Evolutionary conservation across 2,797 vertebrate genomes (phyloP).

Genomic region (Acanthurus tractus): DNA sequence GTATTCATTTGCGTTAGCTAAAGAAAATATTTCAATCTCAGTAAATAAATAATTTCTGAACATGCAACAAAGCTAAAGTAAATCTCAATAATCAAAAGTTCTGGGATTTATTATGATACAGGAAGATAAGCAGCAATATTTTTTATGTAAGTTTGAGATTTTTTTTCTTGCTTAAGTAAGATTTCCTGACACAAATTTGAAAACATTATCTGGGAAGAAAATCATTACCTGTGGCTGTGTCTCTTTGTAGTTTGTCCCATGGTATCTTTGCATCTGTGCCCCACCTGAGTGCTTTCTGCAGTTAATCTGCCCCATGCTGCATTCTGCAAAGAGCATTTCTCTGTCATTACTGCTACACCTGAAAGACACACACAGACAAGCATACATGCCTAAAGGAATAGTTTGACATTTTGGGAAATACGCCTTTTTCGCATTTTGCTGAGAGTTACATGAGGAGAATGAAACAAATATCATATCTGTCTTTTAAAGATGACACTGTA

Average conservation of each 20-base stretch:
- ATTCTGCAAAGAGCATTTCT: slow-evolving; percentile 18
- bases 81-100: neutral
- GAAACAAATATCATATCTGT: slow-evolving; percentile 1
- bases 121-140: neutral
- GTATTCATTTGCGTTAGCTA: neutral
- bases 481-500: neutral
- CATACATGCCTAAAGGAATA: slow-evolving; percentile 9
- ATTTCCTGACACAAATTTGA: neutral
- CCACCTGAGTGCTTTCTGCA: slow-evolving; percentile 36
- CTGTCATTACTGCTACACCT: slow-evolving; percentile 59
- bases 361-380: slow-evolving; percentile 30
- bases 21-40: neutral
- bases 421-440: neutral
- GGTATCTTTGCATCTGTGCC: slow-evolving; percentile 30
- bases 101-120: neutral
- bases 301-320: slow-evolving; percentile 7
- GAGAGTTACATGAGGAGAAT: neutral
- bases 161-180: neutral
- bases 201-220: neutral
- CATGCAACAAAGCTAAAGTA: neutral
- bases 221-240: slow-evolving; percentile 16
- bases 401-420: neutral
- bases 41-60: neutral
- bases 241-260: neutral
- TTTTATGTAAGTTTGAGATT: neutral